A percentile compares a stretch with the other conserved stretches of the same genome.
phyloP scores from a whole-genome alignment of 1,140 invertebrate genomes.

The Thaumatotibia leucotreta region DNA sequence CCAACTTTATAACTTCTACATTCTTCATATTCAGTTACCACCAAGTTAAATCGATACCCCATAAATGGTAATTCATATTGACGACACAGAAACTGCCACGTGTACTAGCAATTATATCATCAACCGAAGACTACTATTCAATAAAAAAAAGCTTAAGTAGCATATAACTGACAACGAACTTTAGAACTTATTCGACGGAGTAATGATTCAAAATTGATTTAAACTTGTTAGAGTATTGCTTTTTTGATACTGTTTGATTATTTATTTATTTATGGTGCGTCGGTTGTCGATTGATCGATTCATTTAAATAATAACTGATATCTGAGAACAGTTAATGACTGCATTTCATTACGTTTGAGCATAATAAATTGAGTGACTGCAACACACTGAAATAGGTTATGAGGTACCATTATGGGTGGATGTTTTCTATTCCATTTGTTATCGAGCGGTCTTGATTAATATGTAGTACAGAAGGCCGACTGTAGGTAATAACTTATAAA shows the following conservation, averaged over 20 bases:
- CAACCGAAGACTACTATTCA: background rate
- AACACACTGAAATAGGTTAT: too few species aligned
- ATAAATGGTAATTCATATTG: background rate
- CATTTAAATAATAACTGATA: background rate
- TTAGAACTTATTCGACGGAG: background rate
- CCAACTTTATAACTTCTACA: too few species aligned
- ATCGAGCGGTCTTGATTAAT: too few species aligned
- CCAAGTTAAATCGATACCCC: background rate
- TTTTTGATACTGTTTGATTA: background rate
- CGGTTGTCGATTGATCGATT: background rate
- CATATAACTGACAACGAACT: background rate
- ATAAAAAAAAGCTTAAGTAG: background rate
- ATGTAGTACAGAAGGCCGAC: too few species aligned
- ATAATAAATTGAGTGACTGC: too few species aligned
- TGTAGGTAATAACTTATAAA: too few species aligned
- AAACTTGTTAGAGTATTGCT: background rate
- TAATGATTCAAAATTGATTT: background rate
- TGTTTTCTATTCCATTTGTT: too few species aligned
- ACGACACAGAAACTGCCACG: background rate
- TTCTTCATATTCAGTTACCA: too few species aligned
- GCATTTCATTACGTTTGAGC: background rate
- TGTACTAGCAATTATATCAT: background rate
- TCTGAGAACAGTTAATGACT: background rate
- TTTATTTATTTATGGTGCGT: background rate
- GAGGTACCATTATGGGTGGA: too few species aligned